Base-by-base conservation (phyloP, 2,113 vertebrate genomes). In the Catharus fuscescens region DNA sequence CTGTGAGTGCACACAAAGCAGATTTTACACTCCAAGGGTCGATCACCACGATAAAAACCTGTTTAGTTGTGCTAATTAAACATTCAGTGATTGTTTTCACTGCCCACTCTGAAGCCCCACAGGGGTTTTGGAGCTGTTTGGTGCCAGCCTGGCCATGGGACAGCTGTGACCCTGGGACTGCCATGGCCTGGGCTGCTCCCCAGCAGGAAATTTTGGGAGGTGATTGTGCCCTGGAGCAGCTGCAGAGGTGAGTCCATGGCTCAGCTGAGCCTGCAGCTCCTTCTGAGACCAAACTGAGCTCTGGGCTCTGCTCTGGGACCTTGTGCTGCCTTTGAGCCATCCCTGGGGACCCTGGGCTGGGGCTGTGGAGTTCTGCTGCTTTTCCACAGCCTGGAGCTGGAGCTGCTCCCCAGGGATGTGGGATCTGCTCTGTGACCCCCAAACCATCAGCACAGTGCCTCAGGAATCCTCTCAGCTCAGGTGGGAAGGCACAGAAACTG, bases 81-180 rank as follows among this genome's bases (percentile, higher is more conserved):
- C 34, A 28, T 24, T 28, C 28, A 5, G 28, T 12, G 20, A 70
- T 5, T 4, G 24, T 8, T 32, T 62, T 64, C 13, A 52, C 44
- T 29, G 36, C 10, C 24, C 19, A 6, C 10, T 44, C 28, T 19
- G 14, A 76, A 47, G 29, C 16, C 7, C 5, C 38, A 14, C 12
- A 11, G n/a, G 9, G 23, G 7, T 25, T 13, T 24, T 54, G 50
- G 36, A 71, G 69, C 34, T 50, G 10, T 40, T 29, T 53, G 50
- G 50, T 42, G 21, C 50, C 50, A 42, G 36, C n/a, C 62, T 57
- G 42, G 24, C 50, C 3, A 2, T 6, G 8, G 26, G 61, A 25
- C 32, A 48, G 34, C 54, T 23, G 0, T 6, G 20, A 5, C 31
- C 53, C 48, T 3, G 6, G 6, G 19, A 15, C 6, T 31, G 21